phyloP scores from a whole-genome alignment of 2,113 vertebrate species.

The Cyanoramphus novaezelandiae region DNA sequence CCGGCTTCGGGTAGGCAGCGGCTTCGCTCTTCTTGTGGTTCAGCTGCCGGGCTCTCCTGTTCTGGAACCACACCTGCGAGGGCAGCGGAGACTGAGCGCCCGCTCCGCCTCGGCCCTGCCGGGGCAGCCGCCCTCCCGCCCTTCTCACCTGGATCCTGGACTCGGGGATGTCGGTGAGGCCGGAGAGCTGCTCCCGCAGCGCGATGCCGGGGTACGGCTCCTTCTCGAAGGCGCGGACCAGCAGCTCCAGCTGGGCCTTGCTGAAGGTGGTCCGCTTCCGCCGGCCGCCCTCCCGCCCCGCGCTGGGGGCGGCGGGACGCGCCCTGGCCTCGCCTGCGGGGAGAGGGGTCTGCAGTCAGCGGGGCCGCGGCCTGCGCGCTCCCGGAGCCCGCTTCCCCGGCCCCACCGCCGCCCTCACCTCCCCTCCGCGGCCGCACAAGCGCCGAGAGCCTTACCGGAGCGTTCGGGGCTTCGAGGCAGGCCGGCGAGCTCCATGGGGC shows the following conservation, averaged over 20 bases:
- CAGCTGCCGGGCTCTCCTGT: constrained; percentile 60
- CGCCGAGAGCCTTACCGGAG: not conserved
- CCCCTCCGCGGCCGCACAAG: not conserved
- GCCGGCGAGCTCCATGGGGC: constrained; percentile 3
- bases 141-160: constrained; percentile 58
- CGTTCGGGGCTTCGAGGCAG: not conserved
- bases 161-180: constrained; percentile 49
- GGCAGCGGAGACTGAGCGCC: not conserved
- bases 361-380: not conserved
- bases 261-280: constrained; percentile 49
- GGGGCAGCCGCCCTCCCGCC: not conserved
- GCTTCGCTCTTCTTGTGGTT: constrained; percentile 43
- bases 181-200: constrained; percentile 43
- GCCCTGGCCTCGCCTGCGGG: not conserved
- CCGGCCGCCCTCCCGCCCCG: constrained; percentile 17
- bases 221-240: constrained; percentile 51
- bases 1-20: not conserved
- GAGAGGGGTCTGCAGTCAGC: not conserved
- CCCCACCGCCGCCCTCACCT: not conserved
- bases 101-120: not conserved
- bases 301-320: not conserved
- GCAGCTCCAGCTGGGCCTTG: constrained; percentile 43
- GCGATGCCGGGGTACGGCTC: constrained; percentile 60
- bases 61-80: constrained; percentile 69
- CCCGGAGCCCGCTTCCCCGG: not conserved